Conservation (phyloP, 1,140 invertebrate genomes). For the Ceratina australensis region DNA sequence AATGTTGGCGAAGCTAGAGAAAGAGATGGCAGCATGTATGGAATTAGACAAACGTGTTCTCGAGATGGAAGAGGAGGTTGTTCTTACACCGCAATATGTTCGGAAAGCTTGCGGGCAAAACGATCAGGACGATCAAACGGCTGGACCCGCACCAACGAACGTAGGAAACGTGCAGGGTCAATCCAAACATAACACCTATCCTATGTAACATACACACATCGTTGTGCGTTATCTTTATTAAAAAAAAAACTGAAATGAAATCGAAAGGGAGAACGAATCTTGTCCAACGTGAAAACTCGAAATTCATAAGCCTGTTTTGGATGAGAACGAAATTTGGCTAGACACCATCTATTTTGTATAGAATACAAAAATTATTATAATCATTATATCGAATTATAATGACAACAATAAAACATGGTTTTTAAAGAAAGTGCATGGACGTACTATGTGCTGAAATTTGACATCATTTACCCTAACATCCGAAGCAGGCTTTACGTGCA, state of each 20-base stretch:
- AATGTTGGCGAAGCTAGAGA: conserved; percentile 92
- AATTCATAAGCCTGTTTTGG: conserved; percentile 58
- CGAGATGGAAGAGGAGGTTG: conserved; percentile 96
- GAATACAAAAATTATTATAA: conserved; percentile 6
- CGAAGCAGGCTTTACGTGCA: conserved; percentile 41
- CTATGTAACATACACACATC: conserved; percentile 75
- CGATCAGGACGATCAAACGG: conserved; percentile 83
- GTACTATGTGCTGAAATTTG: conserved; percentile 17
- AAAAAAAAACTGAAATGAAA: conserved; percentile 52
- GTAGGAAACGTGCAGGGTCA: conserved; percentile 75
- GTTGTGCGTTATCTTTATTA: conserved; percentile 69
- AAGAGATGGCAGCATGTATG: conserved; percentile 93
- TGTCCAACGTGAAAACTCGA: conserved; percentile 55
- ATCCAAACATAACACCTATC: conserved; percentile 76
- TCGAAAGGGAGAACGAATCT: conserved; percentile 40
- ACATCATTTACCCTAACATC: conserved; percentile 27
- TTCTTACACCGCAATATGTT: conserved; percentile 92
- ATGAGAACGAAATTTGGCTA: conserved; percentile 13
- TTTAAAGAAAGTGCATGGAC: conserved; percentile 29
- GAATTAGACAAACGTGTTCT: conserved; percentile 92
- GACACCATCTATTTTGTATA: conserved; percentile 37
- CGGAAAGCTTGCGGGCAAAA: conserved; percentile 84
- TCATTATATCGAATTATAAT: neutral
- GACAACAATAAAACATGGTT: neutral
- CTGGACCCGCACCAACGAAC: conserved; percentile 79